Base-by-base conservation (phyloP, 2,113 vertebrate genomes). In the Pelecanoides urinatrix region DNA sequence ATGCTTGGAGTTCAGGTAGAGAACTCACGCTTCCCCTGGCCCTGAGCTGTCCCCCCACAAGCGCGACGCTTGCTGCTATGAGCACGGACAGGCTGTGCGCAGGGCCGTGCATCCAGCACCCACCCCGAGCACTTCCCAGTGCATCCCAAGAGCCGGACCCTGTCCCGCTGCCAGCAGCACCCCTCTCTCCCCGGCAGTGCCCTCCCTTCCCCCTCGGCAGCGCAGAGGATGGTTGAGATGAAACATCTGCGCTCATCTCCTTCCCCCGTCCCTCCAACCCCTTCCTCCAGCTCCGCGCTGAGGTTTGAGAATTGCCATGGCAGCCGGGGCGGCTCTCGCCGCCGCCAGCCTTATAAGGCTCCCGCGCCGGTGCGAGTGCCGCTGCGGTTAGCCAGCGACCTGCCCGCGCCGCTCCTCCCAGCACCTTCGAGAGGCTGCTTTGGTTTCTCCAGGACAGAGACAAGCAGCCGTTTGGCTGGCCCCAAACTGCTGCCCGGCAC, bases 241-340 rank as follows among this genome's bases (percentile, higher is more conserved):
- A 58, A 90, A 85, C 90, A 77, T 52, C 91, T 72, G 70, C 3
- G 4, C 75, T 68, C 88, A 38, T 49, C 71, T 92, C 82, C 81
- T 90, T 90, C 91, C 89, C 78, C 59, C 42, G 2, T 68, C 58
- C 80, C 76, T 74, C 61, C 74, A 73, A 56, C 23, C 88, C 61
- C 91, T 82, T 88, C 95, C 91, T 88, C 52, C 75, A 1, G 38
- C 91, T 32, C 20, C 0, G 38, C 1, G 61, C 74, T 86, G 95
- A 94, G 93, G 93, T 94, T 83, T 86, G 66, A 71, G 78, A 45
- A 86, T 68, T 83, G 91, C 86, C 91, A 76, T 23, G 55, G 93
- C 93, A 97, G 93, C 45, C 53, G 1, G 68, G 73, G 50, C 6
- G 90, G 85, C 84, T 75, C 59, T 26, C 9, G 13, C 63, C 6